Conservation (phyloP, 2,113 vertebrate species). For the Morone saxatilis region DNA sequence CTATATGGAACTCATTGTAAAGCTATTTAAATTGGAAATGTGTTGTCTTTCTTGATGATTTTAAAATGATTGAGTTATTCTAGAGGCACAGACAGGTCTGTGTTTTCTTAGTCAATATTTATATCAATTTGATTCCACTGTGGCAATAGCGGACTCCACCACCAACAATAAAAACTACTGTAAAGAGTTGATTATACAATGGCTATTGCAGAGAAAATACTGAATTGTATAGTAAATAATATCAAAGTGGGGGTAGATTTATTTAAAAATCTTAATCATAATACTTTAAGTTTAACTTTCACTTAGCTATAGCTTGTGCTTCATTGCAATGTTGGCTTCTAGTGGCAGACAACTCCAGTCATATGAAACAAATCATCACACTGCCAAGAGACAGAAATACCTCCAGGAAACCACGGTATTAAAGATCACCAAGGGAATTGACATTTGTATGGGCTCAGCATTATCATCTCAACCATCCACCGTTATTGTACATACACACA, state of each 20-base stretch:
- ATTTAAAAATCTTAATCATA: no score
- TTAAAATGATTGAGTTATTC: not conserved
- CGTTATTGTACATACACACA: constrained; percentile 12
- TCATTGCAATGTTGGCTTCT: not conserved
- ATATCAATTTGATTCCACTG: no score
- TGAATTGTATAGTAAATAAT: no score
- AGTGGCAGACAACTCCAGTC: not conserved
- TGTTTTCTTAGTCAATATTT: not conserved
- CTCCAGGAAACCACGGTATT: constrained; percentile 20
- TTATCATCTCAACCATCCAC: constrained; percentile 45
- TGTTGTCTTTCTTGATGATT: not conserved
- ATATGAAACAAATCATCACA: constrained; percentile 13
- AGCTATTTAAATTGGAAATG: not conserved
- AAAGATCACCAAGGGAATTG: constrained; percentile 46
- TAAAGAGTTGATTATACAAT: no score
- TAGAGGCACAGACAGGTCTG: no score
- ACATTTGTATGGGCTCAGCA: constrained; percentile 53
- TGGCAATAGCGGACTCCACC: no score
- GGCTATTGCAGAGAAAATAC: no score
- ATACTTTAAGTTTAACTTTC: no score
- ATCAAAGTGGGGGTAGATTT: no score
- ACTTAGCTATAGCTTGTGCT: not conserved
- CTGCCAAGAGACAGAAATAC: constrained; percentile 11
- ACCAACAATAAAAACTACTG: no score
- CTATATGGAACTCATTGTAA: not conserved